These are phyloP conservation scores for Sternarchorhynchus goeldii DNA, from an alignment of 2,797 vertebrate species.

Conservation along the genomic window DNA sequence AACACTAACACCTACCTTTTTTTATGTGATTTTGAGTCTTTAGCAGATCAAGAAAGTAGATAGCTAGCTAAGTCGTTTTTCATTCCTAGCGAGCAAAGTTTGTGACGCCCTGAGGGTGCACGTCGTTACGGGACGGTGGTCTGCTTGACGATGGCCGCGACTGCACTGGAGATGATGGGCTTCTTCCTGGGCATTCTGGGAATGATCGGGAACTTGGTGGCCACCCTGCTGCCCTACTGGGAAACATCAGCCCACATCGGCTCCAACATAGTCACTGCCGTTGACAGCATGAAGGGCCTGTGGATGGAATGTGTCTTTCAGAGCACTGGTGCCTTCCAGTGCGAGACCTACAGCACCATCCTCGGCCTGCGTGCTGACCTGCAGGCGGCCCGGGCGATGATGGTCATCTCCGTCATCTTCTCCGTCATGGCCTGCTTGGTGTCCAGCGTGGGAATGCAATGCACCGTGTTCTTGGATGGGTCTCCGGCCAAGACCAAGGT, in stretches of 20 bases:
- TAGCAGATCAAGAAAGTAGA: background rate
- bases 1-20: background rate
- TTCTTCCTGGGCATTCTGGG: slow-evolving; percentile 87
- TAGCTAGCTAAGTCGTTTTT: background rate
- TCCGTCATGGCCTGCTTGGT: slow-evolving; percentile 79
- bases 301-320: slow-evolving; percentile 97
- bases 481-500: slow-evolving; percentile 79
- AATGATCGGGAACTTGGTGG: slow-evolving; percentile 80
- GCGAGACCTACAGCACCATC: slow-evolving; percentile 94
- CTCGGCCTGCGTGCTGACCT: slow-evolving; percentile 84
- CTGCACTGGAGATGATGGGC: slow-evolving; percentile 88
- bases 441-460: slow-evolving; percentile 86
- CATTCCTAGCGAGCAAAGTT: background rate
- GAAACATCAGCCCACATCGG: slow-evolving; percentile 86
- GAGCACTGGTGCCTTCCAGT: slow-evolving; percentile 94
- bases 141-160: slow-evolving; percentile 76
- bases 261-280: slow-evolving; percentile 90
- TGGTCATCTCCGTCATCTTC: slow-evolving; percentile 87
- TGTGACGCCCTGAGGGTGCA: background rate
- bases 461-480: slow-evolving; percentile 86
- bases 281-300: slow-evolving; percentile 87
- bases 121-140: background rate
- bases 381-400: slow-evolving; percentile 89
- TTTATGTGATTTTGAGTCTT: background rate
- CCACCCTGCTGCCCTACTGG: slow-evolving; percentile 91